Conservation (phyloP, 2,888 invertebrate genomes). For the Acrobasis suavella region DNA sequence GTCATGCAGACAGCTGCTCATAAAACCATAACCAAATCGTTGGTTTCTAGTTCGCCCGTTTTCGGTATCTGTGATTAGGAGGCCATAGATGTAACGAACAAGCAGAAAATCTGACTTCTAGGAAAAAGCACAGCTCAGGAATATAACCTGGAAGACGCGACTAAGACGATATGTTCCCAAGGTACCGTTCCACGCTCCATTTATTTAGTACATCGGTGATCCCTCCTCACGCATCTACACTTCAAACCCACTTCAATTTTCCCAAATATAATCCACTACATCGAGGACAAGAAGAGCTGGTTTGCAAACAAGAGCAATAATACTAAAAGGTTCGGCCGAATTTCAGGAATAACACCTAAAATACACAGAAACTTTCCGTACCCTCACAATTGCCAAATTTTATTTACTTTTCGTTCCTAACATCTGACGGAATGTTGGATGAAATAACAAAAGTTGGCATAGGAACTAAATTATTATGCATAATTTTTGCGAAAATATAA, state of each 20-base stretch:
- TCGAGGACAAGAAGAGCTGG: conserved; percentile 14
- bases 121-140: too few species aligned
- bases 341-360: conserved; percentile 40
- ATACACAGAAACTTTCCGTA: conserved; percentile 38
- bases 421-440: conserved; percentile 37
- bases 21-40: too few species aligned
- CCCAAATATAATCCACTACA: conserved; percentile 24
- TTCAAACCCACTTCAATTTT: conserved; percentile 47
- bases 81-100: too few species aligned
- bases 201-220: conserved; percentile 31
- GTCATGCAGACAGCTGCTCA: too few species aligned
- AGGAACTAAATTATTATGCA: conserved; percentile 25
- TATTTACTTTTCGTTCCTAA: conserved; percentile 42
- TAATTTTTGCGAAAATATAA: conserved; percentile 31
- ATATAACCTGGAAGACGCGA: too few species aligned
- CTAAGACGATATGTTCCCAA: too few species aligned
- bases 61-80: too few species aligned
- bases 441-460: conserved; percentile 39
- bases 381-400: conserved; percentile 35
- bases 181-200: too few species aligned
- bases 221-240: conserved; percentile 49
- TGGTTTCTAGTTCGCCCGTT: too few species aligned
- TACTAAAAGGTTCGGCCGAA: conserved; percentile 30
- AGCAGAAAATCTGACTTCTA: too few species aligned
- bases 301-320: conserved; percentile 31